Evolutionary conservation across 2,888 invertebrate genomes (phyloP).

Genomic region (Hermaeophaga mercurialis): DNA sequence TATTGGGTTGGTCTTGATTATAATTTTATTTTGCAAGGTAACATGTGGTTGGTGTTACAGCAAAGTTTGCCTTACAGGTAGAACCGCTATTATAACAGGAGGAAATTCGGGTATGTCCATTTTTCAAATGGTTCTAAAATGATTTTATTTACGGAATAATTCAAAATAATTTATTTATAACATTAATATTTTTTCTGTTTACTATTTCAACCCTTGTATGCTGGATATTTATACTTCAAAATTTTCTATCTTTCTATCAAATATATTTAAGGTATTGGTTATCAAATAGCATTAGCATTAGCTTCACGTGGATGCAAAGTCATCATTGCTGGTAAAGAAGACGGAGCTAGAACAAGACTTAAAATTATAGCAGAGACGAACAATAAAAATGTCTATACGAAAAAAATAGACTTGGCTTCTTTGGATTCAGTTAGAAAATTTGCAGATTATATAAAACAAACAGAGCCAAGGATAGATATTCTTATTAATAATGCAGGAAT

Average conservation of each 20-base stretch:
- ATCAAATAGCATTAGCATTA: conserved; percentile 54
- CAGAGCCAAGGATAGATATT: conserved; percentile 64
- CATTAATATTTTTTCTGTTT: too few relatives aligned
- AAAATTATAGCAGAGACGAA: conserved; percentile 49
- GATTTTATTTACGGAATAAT: too few relatives aligned
- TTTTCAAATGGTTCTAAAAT: too few relatives aligned
- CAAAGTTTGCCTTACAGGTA: conserved; percentile 37
- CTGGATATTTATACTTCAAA: too few relatives aligned
- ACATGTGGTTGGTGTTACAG: conserved; percentile 32
- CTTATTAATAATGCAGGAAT: conserved; percentile 70
- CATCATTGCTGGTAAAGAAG: conserved; percentile 61
- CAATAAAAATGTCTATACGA: conserved; percentile 51
- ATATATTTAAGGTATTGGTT: conserved; percentile 60
- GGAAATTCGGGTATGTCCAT: conserved; percentile 42
- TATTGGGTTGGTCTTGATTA: background rate
- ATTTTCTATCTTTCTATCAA: too few relatives aligned
- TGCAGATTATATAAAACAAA: conserved; percentile 62
- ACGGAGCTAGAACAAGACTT: conserved; percentile 41
- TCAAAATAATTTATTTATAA: too few relatives aligned
- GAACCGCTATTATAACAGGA: conserved; percentile 41
- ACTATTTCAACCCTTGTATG: too few relatives aligned
- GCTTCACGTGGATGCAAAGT: conserved; percentile 61
- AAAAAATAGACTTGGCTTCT: conserved; percentile 61
- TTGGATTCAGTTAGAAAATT: conserved; percentile 64
- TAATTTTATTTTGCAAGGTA: conserved; percentile 11